phyloP scores from a whole-genome alignment of 2,113 vertebrate species.

The Apus apus region DNA sequence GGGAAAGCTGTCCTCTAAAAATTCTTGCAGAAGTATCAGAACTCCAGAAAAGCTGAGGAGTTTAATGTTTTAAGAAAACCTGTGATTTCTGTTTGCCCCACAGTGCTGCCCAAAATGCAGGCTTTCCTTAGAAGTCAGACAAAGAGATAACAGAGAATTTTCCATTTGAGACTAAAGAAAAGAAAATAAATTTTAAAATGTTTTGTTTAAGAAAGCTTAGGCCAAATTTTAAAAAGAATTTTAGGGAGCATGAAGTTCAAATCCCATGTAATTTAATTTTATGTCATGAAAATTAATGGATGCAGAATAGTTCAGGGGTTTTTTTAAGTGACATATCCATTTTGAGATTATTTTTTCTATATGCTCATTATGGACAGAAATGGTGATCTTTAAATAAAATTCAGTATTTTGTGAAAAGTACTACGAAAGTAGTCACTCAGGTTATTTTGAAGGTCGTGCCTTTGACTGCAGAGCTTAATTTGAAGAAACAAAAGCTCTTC shows the following conservation, averaged over 20 bases:
- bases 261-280: background rate
- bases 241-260: background rate
- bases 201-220: background rate
- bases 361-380: background rate
- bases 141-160: background rate
- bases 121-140: background rate
- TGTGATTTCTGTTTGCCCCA: background rate
- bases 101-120: background rate
- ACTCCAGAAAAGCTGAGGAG: background rate
- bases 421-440: background rate
- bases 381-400: background rate
- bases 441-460: background rate
- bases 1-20: background rate
- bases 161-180: background rate
- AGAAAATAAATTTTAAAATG: background rate
- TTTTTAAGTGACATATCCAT: background rate
- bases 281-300: background rate
- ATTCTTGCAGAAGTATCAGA: background rate
- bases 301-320: background rate
- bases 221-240: background rate
- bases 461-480: background rate
- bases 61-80: background rate
- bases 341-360: background rate
- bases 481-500: background rate
- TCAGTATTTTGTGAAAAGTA: background rate